Evolutionary conservation across 1,140 invertebrate genomes (phyloP), one percentile per base, ranked within the genome.

Genomic region (Zaprionus vittiger): DNA sequence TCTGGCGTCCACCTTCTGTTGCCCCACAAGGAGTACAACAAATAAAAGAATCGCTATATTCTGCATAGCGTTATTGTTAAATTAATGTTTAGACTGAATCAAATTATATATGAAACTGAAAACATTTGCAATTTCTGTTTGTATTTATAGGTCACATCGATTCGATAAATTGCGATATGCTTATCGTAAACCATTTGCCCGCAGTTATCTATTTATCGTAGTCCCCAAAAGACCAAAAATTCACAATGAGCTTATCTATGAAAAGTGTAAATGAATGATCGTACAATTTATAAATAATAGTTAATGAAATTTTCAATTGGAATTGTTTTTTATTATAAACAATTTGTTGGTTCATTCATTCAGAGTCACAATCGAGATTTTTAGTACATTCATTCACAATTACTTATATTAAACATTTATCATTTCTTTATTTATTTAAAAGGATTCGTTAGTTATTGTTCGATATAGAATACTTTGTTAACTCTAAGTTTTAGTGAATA

Each of bases 171-270:
- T 60, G 37, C 61, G 61, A 60, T 71, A 65, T 52, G 31, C 28
- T 70, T 75, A 70, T 76, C 72, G 37, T 26, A 12, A 59, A 54
- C 41, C 49, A 17, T 61, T 47, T 62, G 49, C 44, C 5, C 7
- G 20, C 37, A 44, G 52, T 47, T 75, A 75, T 75, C 66, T 70
- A 31, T 12, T 24, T 52, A 17, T 47, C 38, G 37, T 57, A 57
- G 62, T 69, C 68, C 41, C 6, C 26, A 20, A 15, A 37, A 54
- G 31, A 37, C 24, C n/a, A 31, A 26, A 41, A 38, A 2, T 59
- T 31, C 7, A 59, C 44, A 49, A 60, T 4, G n/a, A 12, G 47
- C 49, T 83, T 82, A 83, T 83, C 76, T 76, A 65, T n/a, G 59
- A 71, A 61, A 59, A 71, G 73, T 52, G 47, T 24, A 20, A 22